These are phyloP conservation scores for Microcaecilia unicolor DNA, from an alignment of 2,797 vertebrate genomes.

Conservation along the genomic window DNA sequence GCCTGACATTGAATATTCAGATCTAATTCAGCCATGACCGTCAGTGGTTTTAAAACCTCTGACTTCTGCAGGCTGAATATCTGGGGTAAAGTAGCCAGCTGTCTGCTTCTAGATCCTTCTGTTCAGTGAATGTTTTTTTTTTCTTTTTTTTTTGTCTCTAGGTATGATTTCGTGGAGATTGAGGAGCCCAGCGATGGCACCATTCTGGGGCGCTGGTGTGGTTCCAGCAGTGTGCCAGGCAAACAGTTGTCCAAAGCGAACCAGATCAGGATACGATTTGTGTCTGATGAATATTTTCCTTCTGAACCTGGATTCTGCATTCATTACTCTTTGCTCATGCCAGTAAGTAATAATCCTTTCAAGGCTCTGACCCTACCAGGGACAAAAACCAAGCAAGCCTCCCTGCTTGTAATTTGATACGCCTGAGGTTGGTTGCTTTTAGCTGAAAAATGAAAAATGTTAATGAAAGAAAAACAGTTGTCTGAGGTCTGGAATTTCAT, in stretches of 20 bases:
- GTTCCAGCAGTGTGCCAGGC: slow-evolving; percentile 65
- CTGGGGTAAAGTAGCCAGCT: no score
- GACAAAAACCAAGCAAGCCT: not conserved
- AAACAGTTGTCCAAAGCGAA: slow-evolving; percentile 80
- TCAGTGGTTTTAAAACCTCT: no score
- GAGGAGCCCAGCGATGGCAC: slow-evolving; percentile 79
- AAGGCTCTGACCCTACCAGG: no score
- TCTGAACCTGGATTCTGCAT: slow-evolving; percentile 93
- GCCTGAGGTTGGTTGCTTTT: not conserved
- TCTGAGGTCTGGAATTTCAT: slow-evolving; percentile 2
- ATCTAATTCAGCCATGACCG: no score
- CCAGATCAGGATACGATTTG: slow-evolving; percentile 86
- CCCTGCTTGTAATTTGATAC: slow-evolving; percentile 1
- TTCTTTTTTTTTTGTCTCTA: slow-evolving; percentile 47
- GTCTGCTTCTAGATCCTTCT: slow-evolving; percentile 4
- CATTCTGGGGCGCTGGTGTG: slow-evolving; percentile 89
- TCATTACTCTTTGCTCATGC: slow-evolving; percentile 71
- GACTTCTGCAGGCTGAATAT: no score
- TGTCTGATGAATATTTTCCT: slow-evolving; percentile 93
- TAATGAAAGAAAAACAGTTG: slow-evolving; percentile 14
- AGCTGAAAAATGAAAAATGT: not conserved
- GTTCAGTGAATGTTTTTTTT: no score
- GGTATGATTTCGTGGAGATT: slow-evolving; percentile 95
- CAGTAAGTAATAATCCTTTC: slow-evolving; percentile 62
- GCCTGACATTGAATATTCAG: no score